Conservation (phyloP, 2,888 invertebrate genomes). For the Lasius fuliginosus region DNA sequence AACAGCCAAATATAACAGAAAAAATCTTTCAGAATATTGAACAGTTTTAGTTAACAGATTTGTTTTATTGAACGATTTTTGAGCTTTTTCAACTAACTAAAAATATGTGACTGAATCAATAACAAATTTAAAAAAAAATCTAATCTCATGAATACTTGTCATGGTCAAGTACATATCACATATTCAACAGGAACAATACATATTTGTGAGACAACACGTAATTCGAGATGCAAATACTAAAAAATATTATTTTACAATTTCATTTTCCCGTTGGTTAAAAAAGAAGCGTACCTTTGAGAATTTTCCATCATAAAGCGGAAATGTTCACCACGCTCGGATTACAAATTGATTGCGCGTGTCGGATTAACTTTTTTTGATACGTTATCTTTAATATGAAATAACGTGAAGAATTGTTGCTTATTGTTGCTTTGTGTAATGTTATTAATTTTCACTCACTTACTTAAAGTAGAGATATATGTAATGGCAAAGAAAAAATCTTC, state of each 20-base stretch:
- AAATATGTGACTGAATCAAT: neutral
- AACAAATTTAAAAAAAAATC: neutral
- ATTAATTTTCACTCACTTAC: neutral
- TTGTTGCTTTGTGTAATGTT: neutral
- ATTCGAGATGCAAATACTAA: neutral
- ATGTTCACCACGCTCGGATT: neutral
- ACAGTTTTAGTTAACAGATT: neutral
- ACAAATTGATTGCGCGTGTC: conserved; percentile 19
- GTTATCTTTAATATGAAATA: neutral
- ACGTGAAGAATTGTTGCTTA: neutral
- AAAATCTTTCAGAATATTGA: conserved; percentile 18
- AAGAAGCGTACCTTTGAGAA: conserved; percentile 19
- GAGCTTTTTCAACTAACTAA: neutral
- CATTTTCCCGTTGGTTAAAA: neutral
- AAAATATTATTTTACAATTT: conserved; percentile 22
- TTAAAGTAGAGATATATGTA: neutral
- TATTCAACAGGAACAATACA: neutral
- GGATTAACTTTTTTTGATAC: conserved; percentile 39
- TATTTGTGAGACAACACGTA: neutral
- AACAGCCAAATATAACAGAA: neutral
- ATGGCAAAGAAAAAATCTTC: neutral
- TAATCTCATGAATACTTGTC: neutral
- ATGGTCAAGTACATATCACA: neutral
- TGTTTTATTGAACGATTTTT: neutral
- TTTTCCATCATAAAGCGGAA: conserved; percentile 11